phyloP scores from a whole-genome alignment of 2,888 invertebrate genomes.

The Strigamia maritima region DNA sequence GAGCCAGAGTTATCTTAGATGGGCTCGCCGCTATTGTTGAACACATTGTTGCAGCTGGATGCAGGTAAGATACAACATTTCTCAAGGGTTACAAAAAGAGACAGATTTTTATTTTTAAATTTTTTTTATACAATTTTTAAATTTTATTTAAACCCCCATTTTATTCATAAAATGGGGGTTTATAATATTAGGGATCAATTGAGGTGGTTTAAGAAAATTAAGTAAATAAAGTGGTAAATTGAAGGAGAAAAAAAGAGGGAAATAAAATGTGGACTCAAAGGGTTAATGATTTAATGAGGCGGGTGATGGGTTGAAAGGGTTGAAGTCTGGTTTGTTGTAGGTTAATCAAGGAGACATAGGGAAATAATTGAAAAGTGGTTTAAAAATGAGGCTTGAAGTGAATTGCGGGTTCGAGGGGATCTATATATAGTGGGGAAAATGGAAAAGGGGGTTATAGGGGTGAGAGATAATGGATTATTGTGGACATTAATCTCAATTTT shows the following conservation, averaged over 20 bases:
- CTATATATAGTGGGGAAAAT: background rate
- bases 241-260: background rate
- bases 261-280: too few species aligned
- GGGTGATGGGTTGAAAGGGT: background rate
- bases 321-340: background rate
- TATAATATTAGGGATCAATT: too few species aligned
- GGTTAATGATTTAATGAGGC: too few species aligned
- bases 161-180: too few species aligned
- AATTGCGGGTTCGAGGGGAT: background rate
- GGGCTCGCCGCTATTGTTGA: conserved; percentile 13
- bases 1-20: conserved; percentile 2
- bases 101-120: background rate
- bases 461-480: background rate
- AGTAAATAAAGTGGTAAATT: background rate
- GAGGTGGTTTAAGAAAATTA: background rate
- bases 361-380: background rate
- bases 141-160: too few species aligned
- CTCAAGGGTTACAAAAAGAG: background rate
- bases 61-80: background rate
- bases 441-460: background rate
- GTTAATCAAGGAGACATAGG: background rate
- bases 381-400: background rate
- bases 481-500: background rate
- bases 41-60: conserved; percentile 21
- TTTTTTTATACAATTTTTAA: too few species aligned